These are phyloP conservation scores for Corynorhinus townsendii DNA, from an alignment of 2,113 vertebrate species.

Conservation along the genomic window DNA sequence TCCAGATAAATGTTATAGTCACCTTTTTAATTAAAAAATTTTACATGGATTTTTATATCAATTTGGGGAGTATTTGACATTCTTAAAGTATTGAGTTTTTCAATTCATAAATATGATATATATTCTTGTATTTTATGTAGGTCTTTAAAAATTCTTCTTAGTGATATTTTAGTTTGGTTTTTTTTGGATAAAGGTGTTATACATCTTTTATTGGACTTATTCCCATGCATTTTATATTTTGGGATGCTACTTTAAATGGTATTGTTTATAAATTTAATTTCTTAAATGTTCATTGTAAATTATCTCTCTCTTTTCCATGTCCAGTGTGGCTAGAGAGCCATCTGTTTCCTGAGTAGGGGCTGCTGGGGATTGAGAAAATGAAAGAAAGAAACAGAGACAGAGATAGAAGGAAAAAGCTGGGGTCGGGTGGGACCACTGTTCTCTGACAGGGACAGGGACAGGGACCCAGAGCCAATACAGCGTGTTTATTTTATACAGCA, in stretches of 20 bases:
- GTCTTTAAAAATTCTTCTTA: not conserved
- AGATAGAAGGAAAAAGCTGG: no score
- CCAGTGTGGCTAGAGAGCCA: no score
- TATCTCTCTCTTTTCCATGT: no score
- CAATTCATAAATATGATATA: not conserved
- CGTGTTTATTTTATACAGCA: no score
- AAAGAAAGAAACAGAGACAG: no score
- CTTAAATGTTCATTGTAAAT: not conserved
- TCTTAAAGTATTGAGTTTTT: not conserved
- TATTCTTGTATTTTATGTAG: not conserved
- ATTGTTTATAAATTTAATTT: constrained; percentile 8
- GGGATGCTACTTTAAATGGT: not conserved
- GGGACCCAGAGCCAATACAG: no score
- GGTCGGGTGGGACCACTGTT: no score
- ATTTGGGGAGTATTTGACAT: not conserved
- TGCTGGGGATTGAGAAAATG: no score
- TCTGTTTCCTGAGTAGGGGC: no score
- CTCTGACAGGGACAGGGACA: no score
- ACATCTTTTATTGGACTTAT: not conserved
- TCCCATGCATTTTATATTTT: not conserved
- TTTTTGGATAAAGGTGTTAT: not conserved
- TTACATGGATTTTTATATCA: not conserved
- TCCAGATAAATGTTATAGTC: not conserved
- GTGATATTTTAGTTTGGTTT: not conserved
- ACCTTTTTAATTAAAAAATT: not conserved